A percentile compares a stretch with the other conserved stretches of the same genome.
Evolutionary conservation across 2,888 invertebrate genomes (phyloP).

Genomic region (Rhorus exstirpatorius): DNA sequence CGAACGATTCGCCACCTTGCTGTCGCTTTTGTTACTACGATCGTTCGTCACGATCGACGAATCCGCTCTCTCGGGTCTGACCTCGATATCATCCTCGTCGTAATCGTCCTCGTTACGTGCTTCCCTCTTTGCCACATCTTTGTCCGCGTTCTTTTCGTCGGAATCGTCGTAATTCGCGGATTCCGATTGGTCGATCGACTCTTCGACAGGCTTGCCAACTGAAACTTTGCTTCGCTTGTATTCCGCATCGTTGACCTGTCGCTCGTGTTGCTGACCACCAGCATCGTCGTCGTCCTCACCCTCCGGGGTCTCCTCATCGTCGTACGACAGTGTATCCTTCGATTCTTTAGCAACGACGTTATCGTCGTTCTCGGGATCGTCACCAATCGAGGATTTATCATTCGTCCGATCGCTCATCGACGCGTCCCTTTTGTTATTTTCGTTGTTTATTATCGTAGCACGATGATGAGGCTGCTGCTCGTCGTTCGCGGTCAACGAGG

Average conservation of each 20-base stretch:
- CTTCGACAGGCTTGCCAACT: slow-evolving; percentile 36
- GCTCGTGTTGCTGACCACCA: neutral
- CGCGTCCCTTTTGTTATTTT: slow-evolving; percentile 46
- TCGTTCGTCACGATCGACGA: neutral
- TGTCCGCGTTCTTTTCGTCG: slow-evolving; percentile 11
- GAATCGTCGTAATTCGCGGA: slow-evolving; percentile 30
- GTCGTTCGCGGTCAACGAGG: slow-evolving; percentile 45
- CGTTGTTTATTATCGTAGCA: neutral
- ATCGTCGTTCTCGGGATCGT: neutral
- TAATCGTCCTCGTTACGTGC: slow-evolving; percentile 56
- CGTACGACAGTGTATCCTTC: slow-evolving; percentile 37
- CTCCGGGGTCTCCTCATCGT: slow-evolving; percentile 49
- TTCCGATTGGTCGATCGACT: slow-evolving; percentile 39
- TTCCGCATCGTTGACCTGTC: slow-evolving; percentile 50
- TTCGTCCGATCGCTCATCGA: slow-evolving; percentile 26
- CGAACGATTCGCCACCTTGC: slow-evolving; percentile 40
- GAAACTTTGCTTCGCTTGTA: slow-evolving; percentile 35
- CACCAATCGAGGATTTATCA: slow-evolving; percentile 14
- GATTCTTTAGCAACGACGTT: slow-evolving; percentile 33
- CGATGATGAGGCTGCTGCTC: neutral
- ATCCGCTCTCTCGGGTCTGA: slow-evolving; percentile 22
- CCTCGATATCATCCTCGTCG: slow-evolving; percentile 51
- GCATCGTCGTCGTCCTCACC: slow-evolving; percentile 44
- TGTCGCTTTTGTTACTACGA: no score
- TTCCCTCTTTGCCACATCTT: slow-evolving; percentile 49